phyloP scores from a whole-genome alignment of 1,140 invertebrate species.

The Tetragonula clypearis region DNA sequence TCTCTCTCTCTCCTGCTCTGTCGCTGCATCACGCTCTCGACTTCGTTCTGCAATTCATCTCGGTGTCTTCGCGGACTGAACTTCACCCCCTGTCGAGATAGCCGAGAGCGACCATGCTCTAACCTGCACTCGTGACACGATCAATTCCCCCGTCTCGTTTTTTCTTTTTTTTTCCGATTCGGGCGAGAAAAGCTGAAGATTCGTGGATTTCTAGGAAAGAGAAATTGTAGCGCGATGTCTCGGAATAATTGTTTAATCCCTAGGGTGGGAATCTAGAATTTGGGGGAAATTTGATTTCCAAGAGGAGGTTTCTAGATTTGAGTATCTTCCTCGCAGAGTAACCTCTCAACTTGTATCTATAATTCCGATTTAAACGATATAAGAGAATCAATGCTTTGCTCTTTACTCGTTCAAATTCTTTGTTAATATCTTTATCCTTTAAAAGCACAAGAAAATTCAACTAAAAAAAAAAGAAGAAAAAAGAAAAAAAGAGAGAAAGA shows the following conservation, averaged over 20 bases:
- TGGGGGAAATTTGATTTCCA: no score
- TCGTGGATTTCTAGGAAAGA: neutral
- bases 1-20: constrained; percentile 19
- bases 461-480: no score
- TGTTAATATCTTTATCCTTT: neutral
- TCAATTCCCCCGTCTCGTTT: neutral
- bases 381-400: neutral
- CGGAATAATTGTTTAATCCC: neutral
- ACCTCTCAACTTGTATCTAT: neutral
- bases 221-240: neutral
- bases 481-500: neutral
- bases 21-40: constrained; percentile 28
- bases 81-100: constrained; percentile 35
- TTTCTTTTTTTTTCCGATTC: constrained; percentile 36
- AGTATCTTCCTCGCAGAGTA: neutral
- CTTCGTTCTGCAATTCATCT: constrained; percentile 55
- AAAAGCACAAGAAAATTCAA: neutral
- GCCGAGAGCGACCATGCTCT: constrained; percentile 28
- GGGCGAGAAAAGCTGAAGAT: neutral
- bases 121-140: constrained; percentile 35
- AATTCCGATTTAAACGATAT: neutral
- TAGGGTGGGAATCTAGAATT: no score
- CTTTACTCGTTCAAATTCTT: no score
- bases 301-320: neutral
- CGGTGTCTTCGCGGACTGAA: constrained; percentile 25